Conservation (phyloP, 2,113 vertebrate genomes). For the Neomonachus schauinslandi region DNA sequence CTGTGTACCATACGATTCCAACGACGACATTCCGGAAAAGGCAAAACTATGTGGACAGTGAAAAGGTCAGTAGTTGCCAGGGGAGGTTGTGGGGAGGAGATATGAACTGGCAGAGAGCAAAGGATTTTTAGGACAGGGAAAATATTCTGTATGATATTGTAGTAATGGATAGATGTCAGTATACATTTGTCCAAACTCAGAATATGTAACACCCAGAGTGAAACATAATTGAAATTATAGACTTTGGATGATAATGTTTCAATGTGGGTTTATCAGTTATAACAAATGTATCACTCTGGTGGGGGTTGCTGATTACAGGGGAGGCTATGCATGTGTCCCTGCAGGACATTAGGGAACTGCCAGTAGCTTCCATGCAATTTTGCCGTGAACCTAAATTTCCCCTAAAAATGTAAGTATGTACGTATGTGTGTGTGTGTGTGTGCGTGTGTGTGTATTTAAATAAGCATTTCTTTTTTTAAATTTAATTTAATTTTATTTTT, state of each 20-base stretch:
- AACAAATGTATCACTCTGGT: background rate
- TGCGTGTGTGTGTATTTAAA: background rate
- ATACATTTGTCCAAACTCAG: background rate
- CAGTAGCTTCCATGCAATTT: background rate
- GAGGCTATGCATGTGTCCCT: background rate
- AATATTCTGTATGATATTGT: background rate
- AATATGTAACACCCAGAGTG: background rate
- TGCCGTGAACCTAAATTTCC: background rate
- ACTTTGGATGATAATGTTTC: background rate
- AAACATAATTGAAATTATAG: background rate
- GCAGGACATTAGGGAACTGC: too few species aligned
- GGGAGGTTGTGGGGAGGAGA: background rate
- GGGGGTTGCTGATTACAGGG: rapidly evolving
- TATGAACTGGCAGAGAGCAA: background rate
- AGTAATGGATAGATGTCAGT: background rate
- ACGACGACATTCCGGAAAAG: background rate
- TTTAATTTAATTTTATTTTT: background rate
- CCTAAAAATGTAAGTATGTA: background rate
- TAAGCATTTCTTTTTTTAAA: background rate
- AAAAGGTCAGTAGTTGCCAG: background rate
- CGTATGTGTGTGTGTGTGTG: background rate
- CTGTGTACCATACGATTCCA: background rate
- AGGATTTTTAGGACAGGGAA: background rate
- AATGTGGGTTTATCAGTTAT: background rate
- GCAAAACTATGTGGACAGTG: background rate